Base-by-base conservation (phyloP, 2,113 vertebrate species). In the Ivindomyrus marchei region DNA sequence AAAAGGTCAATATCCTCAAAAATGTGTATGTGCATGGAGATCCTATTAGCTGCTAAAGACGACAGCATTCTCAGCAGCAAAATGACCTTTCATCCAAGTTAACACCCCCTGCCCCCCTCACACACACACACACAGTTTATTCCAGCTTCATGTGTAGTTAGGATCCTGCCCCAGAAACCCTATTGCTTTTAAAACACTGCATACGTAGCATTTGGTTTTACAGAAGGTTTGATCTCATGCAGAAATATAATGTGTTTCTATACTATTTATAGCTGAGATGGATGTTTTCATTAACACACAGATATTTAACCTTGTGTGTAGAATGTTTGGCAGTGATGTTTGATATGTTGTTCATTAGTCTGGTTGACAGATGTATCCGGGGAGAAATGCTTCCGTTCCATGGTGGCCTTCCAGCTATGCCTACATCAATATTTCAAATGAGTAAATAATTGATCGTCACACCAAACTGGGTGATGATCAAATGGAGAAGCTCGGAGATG, bases 371-470 rank as follows among this genome's bases (percentile, higher is more conserved):
- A 90, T 89, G 87, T 91, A 92, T 88, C 92, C 89, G 91, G 92
- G 94, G 92, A 93, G 91, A 85, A 89, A 80, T 66, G 92, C 93
- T 92, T 93, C 92, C 93, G 93, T 94, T 87, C 92, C 91, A 83
- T 70, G 91, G 74, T 90, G 92, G 91, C 92, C 93, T 91, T 90
- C 87, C 15, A 92, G 94, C 90, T 58, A 90, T 90, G 92, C 86
- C 21, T 89, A 90, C 88, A 95, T 95, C 88, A 95, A 95, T 95
- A 95, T 96, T 96, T 95, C 90, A 96, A 90, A 92, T 36, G 92
- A 91, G 93, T 95, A 95, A 96, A 95, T 95, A 95, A 95, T 96
- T 95, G 94, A 96, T 96, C 95, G 94, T 96, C 94, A 95, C 92
- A 91, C 89, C 91, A 94, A 83, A 96, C 93, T 95, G 94, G 94